Conservation (phyloP, 2,888 invertebrate species). For the Willowsia nigromaculata region DNA sequence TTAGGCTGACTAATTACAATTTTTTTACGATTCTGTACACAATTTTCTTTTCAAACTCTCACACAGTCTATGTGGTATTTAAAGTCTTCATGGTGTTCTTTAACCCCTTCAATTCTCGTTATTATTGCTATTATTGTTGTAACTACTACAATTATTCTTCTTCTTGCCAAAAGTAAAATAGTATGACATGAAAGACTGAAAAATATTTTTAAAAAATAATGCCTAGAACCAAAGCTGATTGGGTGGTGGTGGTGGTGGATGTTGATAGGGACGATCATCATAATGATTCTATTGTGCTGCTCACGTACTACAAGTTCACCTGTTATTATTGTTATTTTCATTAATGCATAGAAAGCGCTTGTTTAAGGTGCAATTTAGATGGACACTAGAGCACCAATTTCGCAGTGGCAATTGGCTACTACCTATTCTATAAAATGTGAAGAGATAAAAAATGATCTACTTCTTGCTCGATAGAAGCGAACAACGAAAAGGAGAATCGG, state of each 20-base stretch:
- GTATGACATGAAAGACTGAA: conserved; percentile 38
- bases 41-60: conserved; percentile 29
- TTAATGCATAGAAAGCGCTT: conserved; percentile 34
- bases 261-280: conserved; percentile 20
- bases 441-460: conserved; percentile 47
- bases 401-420: neutral
- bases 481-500: neutral
- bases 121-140: conserved; percentile 48
- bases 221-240: conserved; percentile 6
- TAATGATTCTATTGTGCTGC: neutral
- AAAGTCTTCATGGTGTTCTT: conserved; percentile 53
- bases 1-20: conserved; percentile 65
- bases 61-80: conserved; percentile 21
- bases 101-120: conserved; percentile 45
- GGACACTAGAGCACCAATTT: neutral
- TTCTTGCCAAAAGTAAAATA: conserved; percentile 50
- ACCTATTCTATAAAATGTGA: neutral
- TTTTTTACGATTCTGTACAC: conserved; percentile 41
- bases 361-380: conserved; percentile 21
- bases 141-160: neutral
- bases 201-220: conserved; percentile 5
- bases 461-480: neutral
- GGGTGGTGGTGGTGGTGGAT: conserved; percentile 37
- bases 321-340: conserved; percentile 1
- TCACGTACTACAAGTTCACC: conserved; percentile 31